A percentile compares a stretch with the other conserved stretches of the same genome.
Evolutionary conservation across 2,888 invertebrate species (phyloP).

Genomic region (Coecobrya sp.): DNA sequence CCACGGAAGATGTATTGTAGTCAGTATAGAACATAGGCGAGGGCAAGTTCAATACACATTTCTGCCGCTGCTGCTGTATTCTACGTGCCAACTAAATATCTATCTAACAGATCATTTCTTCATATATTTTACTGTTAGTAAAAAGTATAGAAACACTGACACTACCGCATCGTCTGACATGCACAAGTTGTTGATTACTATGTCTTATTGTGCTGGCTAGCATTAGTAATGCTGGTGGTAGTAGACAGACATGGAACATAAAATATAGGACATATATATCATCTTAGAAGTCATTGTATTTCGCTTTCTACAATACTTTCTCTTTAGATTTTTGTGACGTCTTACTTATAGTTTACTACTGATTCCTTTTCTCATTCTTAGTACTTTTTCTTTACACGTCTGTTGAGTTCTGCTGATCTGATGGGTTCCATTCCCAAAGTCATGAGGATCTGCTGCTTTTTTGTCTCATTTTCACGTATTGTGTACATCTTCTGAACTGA

Average conservation of each 20-base stretch:
- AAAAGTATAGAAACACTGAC: not conserved
- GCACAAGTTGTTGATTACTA: conserved; percentile 16
- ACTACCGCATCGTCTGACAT: not conserved
- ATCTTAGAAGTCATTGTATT: conserved; percentile 66
- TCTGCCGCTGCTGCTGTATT: conserved; percentile 38
- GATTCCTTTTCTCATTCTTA: conserved; percentile 8
- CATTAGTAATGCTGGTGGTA: not conserved
- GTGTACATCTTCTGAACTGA: conserved; percentile 14
- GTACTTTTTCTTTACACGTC: conserved; percentile 11
- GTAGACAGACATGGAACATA: not conserved
- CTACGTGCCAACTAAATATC: conserved; percentile 21
- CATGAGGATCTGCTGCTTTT: not conserved
- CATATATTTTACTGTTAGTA: not conserved
- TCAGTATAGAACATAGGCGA: conserved; percentile 13
- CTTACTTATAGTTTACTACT: conserved; percentile 32
- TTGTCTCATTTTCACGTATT: not conserved
- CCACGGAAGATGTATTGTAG: conserved; percentile 12
- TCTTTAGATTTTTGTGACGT: conserved; percentile 27
- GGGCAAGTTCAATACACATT: not conserved
- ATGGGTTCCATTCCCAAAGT: conserved; percentile 8
- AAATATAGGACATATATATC: not conserved
- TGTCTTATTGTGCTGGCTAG: conserved; percentile 25
- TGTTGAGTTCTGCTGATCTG: conserved; percentile 23
- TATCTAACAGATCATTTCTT: not conserved
- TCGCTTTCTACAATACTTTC: conserved; percentile 29